Base-by-base conservation (phyloP, 2,888 invertebrate species). In the Elmis aenea region DNA sequence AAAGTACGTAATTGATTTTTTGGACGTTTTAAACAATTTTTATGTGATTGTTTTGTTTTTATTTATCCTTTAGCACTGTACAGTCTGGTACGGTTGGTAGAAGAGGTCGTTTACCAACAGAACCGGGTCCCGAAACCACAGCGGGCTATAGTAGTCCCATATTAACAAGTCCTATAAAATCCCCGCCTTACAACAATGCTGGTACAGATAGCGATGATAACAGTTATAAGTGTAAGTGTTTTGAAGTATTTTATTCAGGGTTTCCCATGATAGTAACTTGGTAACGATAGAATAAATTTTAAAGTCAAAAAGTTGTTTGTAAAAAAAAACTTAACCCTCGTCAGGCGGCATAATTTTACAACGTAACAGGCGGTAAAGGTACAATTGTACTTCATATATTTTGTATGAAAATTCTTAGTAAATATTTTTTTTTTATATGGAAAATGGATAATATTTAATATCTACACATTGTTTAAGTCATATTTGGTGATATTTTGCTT, bases 91-190 rank as follows among this genome's bases (percentile, higher is more conserved):
- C 58, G 21, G 57, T 56, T 14, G 59, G 57, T 32, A 64, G 71
- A 50, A 66, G 77, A 46, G 72, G 66, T 26, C 67, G 79, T 43
- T 61, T 79, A 48, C 74, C 77, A 15, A 77, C 79, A 2, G 79
- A 78, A 58, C 73, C 78, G 10, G 77, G 76, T 26, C 73, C 76
- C 20, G 72, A 70, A 42, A 67, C 67, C 18, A 62, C 61, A 51
- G 65, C 63, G 12, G 70, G 69, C 18, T 67, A 67, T 41, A 61
- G 62, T 22, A 72, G 73, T 48, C 71, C 73, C 5, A 54, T 71
- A 12, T 55, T 68, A 32, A 68, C 71, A 23, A 78, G 78, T 62
- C 78, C 79, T 21, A 66, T 77, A 13, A 77, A 76, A 55, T 77
- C 78, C 15, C 78, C 78, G 22, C 77, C 77, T 3, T 74, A 72